Conservation (phyloP, 2,797 vertebrate species). For the Picus viridis region DNA sequence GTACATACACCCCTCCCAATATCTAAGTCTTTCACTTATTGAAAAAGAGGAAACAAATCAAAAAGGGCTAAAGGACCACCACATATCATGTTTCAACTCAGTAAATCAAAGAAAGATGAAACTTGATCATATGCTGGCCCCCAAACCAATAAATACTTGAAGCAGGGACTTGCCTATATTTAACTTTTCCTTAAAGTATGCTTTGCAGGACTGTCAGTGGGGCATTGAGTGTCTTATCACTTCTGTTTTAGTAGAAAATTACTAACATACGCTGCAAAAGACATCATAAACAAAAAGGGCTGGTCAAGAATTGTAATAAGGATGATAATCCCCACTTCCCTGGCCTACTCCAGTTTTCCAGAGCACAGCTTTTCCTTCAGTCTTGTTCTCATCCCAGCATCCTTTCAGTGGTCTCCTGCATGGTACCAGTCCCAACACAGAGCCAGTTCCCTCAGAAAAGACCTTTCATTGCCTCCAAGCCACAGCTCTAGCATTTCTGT, state of each 20-base stretch:
- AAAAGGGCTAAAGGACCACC: background rate
- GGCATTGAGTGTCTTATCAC: background rate
- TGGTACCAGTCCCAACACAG: fast-evolving
- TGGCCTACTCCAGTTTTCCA: background rate
- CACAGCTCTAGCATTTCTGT: background rate
- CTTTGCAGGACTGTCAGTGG: background rate
- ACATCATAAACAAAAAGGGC: background rate
- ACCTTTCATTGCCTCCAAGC: background rate
- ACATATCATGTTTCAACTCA: background rate
- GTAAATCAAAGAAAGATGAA: background rate
- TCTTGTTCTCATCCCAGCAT: background rate
- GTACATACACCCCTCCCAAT: fast-evolving
- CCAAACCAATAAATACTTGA: background rate
- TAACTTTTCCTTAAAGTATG: background rate
- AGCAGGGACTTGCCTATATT: background rate
- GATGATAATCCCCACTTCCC: background rate
- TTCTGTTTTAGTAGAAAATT: background rate
- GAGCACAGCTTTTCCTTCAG: background rate
- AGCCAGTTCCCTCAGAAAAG: background rate
- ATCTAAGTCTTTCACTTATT: background rate
- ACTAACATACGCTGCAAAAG: background rate
- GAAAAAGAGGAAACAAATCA: background rate
- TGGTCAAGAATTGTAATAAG: background rate
- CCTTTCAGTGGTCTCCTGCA: background rate
- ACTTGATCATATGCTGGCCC: background rate